phyloP scores from a whole-genome alignment of 2,113 vertebrate species.

The Tringa solitaria region DNA sequence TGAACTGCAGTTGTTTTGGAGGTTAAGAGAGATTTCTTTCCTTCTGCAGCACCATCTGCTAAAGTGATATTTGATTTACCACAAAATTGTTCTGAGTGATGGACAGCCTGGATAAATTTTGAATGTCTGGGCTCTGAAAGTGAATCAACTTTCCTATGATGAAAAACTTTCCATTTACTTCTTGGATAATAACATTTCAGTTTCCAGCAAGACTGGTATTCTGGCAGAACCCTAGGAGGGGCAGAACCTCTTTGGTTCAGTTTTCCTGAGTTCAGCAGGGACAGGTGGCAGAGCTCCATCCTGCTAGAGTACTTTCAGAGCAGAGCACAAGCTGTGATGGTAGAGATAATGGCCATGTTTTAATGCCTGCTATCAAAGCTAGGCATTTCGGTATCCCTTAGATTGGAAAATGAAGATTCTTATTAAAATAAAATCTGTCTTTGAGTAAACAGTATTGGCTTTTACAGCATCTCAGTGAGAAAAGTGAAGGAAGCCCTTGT shows the following conservation, averaged over 20 bases:
- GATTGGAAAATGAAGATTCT: neutral
- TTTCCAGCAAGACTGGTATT: conserved; percentile 1
- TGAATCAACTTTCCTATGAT: conserved; percentile 1
- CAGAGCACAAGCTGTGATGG: neutral
- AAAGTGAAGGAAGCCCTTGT: neutral
- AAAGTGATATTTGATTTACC: conserved; percentile 41
- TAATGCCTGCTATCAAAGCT: neutral
- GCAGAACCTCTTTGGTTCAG: neutral
- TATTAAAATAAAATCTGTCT: neutral
- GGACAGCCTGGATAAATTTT: conserved; percentile 41
- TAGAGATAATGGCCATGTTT: neutral
- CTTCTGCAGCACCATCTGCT: conserved; percentile 37
- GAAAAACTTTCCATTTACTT: conserved; percentile 20
- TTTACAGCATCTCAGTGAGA: neutral
- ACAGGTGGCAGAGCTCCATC: neutral
- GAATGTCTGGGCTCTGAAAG: neutral
- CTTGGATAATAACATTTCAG: neutral
- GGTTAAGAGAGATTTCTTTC: conserved; percentile 38
- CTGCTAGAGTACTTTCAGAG: neutral
- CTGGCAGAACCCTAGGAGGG: neutral
- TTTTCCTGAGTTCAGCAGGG: neutral
- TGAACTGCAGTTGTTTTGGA: conserved; percentile 32
- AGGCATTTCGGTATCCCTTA: neutral
- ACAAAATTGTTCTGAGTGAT: conserved; percentile 10
- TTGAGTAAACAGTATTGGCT: neutral